Base-by-base conservation (phyloP, 2,797 vertebrate species). In the Megaceryle alcyon region DNA sequence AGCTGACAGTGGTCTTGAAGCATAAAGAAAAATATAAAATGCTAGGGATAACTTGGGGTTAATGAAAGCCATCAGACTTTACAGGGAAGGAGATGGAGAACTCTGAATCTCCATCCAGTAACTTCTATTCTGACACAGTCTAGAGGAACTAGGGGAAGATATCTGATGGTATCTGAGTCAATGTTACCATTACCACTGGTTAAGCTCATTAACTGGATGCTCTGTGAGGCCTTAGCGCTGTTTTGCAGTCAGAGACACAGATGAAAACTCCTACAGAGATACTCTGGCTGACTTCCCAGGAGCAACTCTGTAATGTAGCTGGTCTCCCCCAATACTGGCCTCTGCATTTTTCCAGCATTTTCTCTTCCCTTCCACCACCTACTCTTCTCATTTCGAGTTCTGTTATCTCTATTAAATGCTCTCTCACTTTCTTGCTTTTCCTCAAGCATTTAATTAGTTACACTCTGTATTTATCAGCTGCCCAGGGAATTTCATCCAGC, bases 241-340 rank as follows among this genome's bases (percentile, higher is more conserved):
- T 59, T 88, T 61, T 63, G 31, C n/a, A 75, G 78, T 43, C 48
- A 64, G 70, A 81, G 65, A 49, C 26, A 73, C 78, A 88, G 77
- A 87, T 41, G 92, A 84, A 91, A 82, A 73, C 77, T 95, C 88
- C 84, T 69, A 41, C 72, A 63, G 61, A 96, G 87, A 92, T 48
- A 93, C 88, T 87, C 95, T 97, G 94, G 96, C 92, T 95, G 90
- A 82, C 90, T 96, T 94, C 91, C 94, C 95, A 95, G 88, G 70
- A 96, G 78, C 92, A 84, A 69, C 83, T 91, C 73, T 68, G 54
- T 28, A 92, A 35, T 16, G 39, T 53, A 86, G 43, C 29, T 86
- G 35, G 41, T 68, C 59, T 95, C 82, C 96, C 97, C 97, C 96
- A 72, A 70, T 92, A 97, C 75, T 86, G 97, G 97, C 97, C 97